These are phyloP conservation scores for Poecilia picta DNA, from an alignment of 2,797 vertebrate genomes.

Conservation along the genomic window DNA sequence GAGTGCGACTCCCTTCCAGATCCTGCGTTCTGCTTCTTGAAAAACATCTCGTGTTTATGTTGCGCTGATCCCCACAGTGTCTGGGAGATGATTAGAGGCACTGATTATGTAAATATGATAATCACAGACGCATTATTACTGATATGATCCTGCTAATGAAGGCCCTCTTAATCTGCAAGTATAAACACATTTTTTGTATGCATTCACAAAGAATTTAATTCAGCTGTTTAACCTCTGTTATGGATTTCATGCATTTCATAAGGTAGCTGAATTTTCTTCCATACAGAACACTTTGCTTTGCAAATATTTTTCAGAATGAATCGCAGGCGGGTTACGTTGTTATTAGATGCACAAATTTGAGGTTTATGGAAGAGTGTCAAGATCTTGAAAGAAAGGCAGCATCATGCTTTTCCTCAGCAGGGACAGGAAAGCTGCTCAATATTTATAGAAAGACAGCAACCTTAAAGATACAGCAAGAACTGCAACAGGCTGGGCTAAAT, in stretches of 20 bases:
- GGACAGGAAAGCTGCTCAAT: background rate
- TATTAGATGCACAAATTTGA: background rate
- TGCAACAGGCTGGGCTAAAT: background rate
- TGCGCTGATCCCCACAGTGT: constrained; percentile 36
- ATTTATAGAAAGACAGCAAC: background rate
- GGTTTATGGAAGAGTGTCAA: background rate
- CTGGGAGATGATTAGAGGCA: constrained; percentile 39
- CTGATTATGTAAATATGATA: constrained; percentile 65
- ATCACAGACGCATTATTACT: constrained; percentile 51
- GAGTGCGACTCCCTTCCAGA: constrained; percentile 1
- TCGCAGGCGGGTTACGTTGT: background rate
- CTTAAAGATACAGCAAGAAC: background rate
- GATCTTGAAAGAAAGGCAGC: constrained; percentile 4
- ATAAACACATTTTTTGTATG: constrained; percentile 29
- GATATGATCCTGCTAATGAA: constrained; percentile 48
- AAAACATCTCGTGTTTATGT: constrained; percentile 42
- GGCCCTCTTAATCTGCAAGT: constrained; percentile 19
- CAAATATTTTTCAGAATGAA: background rate
- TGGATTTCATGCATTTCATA: background rate
- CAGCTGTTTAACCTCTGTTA: constrained; percentile 39
- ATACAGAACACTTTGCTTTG: background rate
- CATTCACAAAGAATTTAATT: constrained; percentile 18
- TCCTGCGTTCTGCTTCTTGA: constrained; percentile 16
- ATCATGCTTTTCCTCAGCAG: background rate
- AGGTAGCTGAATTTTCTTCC: background rate